Percentiles rank a stretch among this genome's conserved stretches.
Conservation (phyloP, 2,888 invertebrate genomes). For the Dynastes grantii region DNA sequence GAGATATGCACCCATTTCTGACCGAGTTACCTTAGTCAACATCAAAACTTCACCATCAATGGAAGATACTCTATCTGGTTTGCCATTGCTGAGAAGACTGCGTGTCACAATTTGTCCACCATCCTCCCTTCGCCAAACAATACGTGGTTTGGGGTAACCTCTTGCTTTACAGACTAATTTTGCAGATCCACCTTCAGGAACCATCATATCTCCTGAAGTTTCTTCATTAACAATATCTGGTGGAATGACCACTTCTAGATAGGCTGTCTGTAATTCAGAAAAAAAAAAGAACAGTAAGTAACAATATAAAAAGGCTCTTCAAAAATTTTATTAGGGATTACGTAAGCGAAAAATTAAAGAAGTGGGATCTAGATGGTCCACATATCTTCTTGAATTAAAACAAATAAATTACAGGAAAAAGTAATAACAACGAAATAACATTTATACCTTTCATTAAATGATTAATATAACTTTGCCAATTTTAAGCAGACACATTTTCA, state of each 20-base stretch:
- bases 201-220: slow-evolving; percentile 94
- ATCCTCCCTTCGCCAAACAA: slow-evolving; percentile 91
- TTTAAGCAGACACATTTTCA: too few species aligned
- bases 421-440: too few species aligned
- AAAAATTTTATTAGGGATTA: too few species aligned
- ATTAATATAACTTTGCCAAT: too few species aligned
- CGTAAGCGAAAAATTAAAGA: too few species aligned
- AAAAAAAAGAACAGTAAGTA: too few species aligned
- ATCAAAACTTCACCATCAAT: slow-evolving; percentile 87
- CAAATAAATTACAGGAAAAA: too few species aligned
- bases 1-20: slow-evolving; percentile 91
- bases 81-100: slow-evolving; percentile 68
- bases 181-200: slow-evolving; percentile 92
- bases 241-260: slow-evolving; percentile 91
- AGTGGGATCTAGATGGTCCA: too few species aligned
- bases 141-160: slow-evolving; percentile 88
- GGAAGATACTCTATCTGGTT: slow-evolving; percentile 83
- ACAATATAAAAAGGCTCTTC: too few species aligned
- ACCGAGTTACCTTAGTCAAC: slow-evolving; percentile 88
- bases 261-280: slow-evolving; percentile 63
- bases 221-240: slow-evolving; percentile 93
- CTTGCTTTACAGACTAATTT: slow-evolving; percentile 90
- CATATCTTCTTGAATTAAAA: too few species aligned
- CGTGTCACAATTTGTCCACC: slow-evolving; percentile 87
- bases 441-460: too few species aligned